Evolutionary conservation across 2,797 vertebrate genomes (phyloP).

Genomic region (Lepilemur septentrionalis): DNA sequence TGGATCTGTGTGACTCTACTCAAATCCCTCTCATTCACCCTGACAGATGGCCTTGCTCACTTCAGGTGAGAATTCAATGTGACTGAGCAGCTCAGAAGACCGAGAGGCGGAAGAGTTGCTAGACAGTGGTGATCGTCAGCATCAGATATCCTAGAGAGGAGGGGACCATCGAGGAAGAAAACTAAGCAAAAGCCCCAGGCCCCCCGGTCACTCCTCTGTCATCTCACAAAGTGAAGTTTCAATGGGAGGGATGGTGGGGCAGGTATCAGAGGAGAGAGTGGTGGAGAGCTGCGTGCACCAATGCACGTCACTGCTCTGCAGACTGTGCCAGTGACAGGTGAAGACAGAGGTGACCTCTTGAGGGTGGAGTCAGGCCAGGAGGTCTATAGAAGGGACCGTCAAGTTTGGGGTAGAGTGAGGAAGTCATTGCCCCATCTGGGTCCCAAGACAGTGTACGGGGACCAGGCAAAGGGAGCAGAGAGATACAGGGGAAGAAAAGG

Average conservation of each 20-base stretch:
- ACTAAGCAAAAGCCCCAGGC: neutral
- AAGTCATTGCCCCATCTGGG: neutral
- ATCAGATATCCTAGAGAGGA: accelerated
- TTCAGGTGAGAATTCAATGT: neutral
- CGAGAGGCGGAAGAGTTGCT: neutral
- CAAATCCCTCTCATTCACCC: neutral
- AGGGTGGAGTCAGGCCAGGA: neutral
- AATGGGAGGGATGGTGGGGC: neutral
- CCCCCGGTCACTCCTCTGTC: neutral
- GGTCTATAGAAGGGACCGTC: neutral
- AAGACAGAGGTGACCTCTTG: neutral
- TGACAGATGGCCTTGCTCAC: neutral
- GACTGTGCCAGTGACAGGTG: neutral
- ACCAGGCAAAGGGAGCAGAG: neutral
- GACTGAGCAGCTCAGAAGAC: neutral
- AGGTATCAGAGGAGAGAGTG: neutral
- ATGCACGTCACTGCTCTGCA: accelerated
- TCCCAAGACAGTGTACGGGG: accelerated
- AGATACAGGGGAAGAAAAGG: neutral
- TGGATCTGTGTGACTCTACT: neutral
- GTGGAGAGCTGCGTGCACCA: accelerated
- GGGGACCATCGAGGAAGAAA: neutral
- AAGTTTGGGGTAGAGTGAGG: neutral
- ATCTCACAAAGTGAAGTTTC: neutral
- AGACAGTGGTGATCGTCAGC: no score